These are phyloP conservation scores for Melipona beecheii DNA, from an alignment of 2,888 invertebrate species.

Conservation along the genomic window DNA sequence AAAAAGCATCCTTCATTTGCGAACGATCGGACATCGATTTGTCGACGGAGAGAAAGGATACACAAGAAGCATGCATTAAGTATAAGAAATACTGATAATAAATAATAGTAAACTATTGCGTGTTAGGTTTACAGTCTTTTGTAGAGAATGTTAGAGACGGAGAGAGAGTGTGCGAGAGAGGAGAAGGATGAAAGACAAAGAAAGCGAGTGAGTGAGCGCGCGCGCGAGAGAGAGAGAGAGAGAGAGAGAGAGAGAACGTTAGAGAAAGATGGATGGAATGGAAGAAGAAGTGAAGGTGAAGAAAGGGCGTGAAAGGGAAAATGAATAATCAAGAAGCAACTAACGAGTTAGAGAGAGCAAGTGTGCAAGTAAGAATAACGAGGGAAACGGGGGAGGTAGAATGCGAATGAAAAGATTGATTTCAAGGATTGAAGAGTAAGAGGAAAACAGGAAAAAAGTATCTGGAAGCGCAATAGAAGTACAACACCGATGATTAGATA, in stretches of 20 bases:
- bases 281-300: background rate
- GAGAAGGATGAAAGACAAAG: constrained; percentile 1
- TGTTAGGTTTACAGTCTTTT: constrained; percentile 74
- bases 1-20: constrained; percentile 28
- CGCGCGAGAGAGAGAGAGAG: background rate
- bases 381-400: constrained; percentile 9
- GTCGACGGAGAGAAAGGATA: constrained; percentile 62
- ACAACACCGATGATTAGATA: constrained; percentile 19
- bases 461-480: constrained; percentile 20
- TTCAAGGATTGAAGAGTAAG: constrained; percentile 1
- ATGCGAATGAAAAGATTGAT: background rate
- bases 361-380: constrained; percentile 2
- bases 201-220: background rate
- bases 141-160: constrained; percentile 62
- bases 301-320: constrained; percentile 21
- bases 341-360: background rate
- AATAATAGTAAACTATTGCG: constrained; percentile 75
- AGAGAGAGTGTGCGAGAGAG: constrained; percentile 13
- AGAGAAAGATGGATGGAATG: background rate
- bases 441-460: background rate
- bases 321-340: constrained; percentile 25
- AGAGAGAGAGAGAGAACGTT: background rate
- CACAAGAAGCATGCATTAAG: constrained; percentile 70
- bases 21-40: constrained; percentile 63
- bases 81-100: constrained; percentile 74